Evolutionary conservation across 2,113 vertebrate genomes (phyloP), one percentile per base, ranked within the genome.

Genomic region (Cromileptes altivelis): DNA sequence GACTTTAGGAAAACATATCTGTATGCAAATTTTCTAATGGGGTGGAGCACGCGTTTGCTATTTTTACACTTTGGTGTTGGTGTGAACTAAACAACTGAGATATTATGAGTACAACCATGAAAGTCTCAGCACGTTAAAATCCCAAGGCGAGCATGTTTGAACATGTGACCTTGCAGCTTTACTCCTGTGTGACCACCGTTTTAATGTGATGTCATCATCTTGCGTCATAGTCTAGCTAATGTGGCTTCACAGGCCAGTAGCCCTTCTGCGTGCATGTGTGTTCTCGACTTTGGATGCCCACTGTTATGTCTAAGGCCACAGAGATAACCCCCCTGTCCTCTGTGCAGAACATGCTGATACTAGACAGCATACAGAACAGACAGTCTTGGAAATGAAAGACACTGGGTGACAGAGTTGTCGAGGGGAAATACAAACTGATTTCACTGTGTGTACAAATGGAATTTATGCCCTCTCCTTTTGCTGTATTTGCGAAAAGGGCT

Each of bases 341-440:
- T 49, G 61, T 69, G 74, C 45, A 81, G 58, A 74, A 85, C 75
- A 74, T 85, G 72, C 49, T 63, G 61, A 81, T 76, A 73, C 52
- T 37, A 56, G 25, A 75, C 62, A 70, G 68, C n/a, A 65, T 23
- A 82, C 65, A 70, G 57, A 81, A 63, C 49, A 80, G 72, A 77
- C 42, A 65, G 57, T 4, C 53, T 61, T 40, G 57, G 52, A 21
- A 52, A 42, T 33, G 19, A 64, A 1, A 19, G 17, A 67, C 14
- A 75, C 14, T 25, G 30, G 11, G 42, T 45, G 42, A 45, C 1
- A 27, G 49, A 61, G 42, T 30, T 47, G 40, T 21, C 0, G 0
- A 53, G 23, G 42, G 45, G 12, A 55, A 82, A 76, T 62, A 76
- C 14, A 37, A 2, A 74, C 19, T 0, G 17, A 63, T 18, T 70